These are phyloP conservation scores for Pyxicephalus adspersus DNA, from an alignment of 2,113 vertebrate genomes.

Conservation along the genomic window DNA sequence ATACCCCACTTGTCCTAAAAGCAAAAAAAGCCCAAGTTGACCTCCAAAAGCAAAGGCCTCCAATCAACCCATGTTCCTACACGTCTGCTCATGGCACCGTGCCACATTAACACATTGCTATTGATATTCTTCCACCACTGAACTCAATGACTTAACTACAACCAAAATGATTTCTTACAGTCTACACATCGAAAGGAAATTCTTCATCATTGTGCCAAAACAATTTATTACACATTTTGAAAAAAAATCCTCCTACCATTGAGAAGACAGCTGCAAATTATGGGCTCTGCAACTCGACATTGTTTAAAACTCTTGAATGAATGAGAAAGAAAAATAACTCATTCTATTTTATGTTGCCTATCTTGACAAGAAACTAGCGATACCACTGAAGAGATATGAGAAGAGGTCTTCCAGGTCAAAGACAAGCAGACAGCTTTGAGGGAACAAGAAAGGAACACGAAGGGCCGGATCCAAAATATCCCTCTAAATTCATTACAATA, in stretches of 20 bases:
- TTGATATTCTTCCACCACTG: not conserved
- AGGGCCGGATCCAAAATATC: constrained; percentile 65
- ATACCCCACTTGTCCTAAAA: too few relatives aligned
- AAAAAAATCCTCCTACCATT: constrained; percentile 58
- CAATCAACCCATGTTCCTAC: too few relatives aligned
- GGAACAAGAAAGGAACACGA: constrained; percentile 61
- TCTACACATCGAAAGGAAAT: constrained; percentile 53
- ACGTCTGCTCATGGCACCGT: too few relatives aligned
- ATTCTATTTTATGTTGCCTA: constrained; percentile 56
- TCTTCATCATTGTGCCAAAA: constrained; percentile 61
- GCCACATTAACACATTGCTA: not conserved
- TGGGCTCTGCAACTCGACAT: constrained; percentile 35
- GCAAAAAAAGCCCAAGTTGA: too few relatives aligned
- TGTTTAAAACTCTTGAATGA: constrained; percentile 53
- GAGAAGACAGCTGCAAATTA: constrained; percentile 58
- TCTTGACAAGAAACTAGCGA: constrained; percentile 60
- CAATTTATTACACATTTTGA: constrained; percentile 59
- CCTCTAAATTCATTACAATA: constrained; percentile 68
- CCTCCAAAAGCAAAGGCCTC: too few relatives aligned
- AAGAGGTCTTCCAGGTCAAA: constrained; percentile 66
- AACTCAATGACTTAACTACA: not conserved
- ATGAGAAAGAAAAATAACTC: constrained; percentile 14
- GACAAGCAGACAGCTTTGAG: constrained; percentile 66
- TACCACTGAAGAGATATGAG: constrained; percentile 61
- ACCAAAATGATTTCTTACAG: constrained; percentile 19